Percentiles rank a stretch among this genome's conserved stretches.
Conservation (phyloP, 2,888 invertebrate species). For the Epistrophe eligans region DNA sequence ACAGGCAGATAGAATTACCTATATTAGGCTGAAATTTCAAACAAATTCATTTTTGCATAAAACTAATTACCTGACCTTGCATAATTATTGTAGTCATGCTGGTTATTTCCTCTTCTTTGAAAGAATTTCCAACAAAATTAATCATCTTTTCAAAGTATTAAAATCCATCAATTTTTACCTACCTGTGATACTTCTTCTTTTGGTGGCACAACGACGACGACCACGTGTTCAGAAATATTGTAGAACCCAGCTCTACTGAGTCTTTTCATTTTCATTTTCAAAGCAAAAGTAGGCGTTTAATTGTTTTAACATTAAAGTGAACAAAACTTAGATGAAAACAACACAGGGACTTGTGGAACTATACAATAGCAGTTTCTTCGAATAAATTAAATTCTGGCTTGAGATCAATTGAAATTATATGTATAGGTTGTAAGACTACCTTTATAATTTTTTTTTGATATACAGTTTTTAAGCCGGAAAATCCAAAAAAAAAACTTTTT, state of each 20-base stretch:
- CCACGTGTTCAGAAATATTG: not conserved
- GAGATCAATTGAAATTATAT: not conserved
- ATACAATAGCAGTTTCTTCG: not conserved
- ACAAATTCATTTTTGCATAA: too few species aligned
- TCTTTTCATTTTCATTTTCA: not conserved
- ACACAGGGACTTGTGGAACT: not conserved
- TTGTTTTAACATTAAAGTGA: not conserved
- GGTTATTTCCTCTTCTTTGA: not conserved
- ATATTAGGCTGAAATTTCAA: not conserved
- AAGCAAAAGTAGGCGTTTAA: slow-evolving; percentile 1
- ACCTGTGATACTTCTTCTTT: not conserved
- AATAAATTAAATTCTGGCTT: not conserved
- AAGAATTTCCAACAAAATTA: not conserved
- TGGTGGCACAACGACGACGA: not conserved
- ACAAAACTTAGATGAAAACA: not conserved
- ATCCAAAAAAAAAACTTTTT: not conserved
- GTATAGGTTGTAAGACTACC: not conserved
- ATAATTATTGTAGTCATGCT: not conserved
- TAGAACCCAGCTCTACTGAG: too few species aligned
- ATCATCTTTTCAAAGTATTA: too few species aligned
- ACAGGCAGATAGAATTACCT: not conserved
- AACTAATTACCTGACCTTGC: not conserved
- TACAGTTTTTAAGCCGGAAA: not conserved
- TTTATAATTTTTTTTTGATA: not conserved
- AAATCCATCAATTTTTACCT: not conserved